Percentiles rank a stretch among this genome's conserved stretches.
phyloP scores from a whole-genome alignment of 2,797 vertebrate genomes.

The Sebastes nivosus region DNA sequence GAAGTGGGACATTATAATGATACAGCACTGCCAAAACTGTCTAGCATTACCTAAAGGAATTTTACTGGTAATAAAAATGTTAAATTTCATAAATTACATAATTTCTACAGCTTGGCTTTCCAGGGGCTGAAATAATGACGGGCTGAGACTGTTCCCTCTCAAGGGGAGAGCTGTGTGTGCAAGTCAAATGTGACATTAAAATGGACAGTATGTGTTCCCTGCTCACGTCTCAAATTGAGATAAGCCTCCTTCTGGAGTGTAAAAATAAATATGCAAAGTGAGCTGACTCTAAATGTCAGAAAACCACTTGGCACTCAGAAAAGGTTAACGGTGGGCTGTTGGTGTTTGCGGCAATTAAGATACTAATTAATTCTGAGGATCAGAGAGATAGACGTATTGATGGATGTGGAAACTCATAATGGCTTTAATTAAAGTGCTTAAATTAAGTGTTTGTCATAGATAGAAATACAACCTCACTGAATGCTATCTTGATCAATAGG shows the following conservation, averaged over 20 bases:
- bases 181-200: constrained; percentile 32
- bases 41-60: background rate
- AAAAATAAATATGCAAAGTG: constrained; percentile 32
- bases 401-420: background rate
- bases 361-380: background rate
- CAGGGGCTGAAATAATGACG: background rate
- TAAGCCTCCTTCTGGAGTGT: background rate
- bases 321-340: background rate
- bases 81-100: background rate
- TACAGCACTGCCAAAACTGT: background rate
- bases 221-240: background rate
- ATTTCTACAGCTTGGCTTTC: background rate
- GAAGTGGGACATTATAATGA: background rate
- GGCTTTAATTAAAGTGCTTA: background rate
- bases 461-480: background rate
- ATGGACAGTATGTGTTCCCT: background rate
- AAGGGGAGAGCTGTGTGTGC: background rate
- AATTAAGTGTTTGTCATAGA: background rate
- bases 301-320: constrained; percentile 11
- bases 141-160: background rate
- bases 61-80: background rate
- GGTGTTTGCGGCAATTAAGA: constrained; percentile 13
- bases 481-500: background rate
- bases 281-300: constrained; percentile 35
- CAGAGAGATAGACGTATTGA: background rate